Evolutionary conservation across 2,113 vertebrate species (phyloP).

Genomic region (Gymnorhina tibicen): DNA sequence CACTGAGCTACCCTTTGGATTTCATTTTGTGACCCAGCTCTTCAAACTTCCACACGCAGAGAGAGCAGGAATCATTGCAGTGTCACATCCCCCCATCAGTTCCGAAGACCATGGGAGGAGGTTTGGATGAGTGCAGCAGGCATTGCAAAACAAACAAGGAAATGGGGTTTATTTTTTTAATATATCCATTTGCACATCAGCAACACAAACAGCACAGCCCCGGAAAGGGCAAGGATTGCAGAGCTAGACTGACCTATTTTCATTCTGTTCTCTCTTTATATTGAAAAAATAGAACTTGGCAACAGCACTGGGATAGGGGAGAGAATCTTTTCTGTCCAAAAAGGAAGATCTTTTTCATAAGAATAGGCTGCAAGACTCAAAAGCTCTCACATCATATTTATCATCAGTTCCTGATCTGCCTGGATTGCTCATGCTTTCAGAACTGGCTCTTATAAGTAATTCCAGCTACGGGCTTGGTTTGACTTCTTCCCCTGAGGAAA

Average conservation of each 20-base stretch:
- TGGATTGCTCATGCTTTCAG: background rate
- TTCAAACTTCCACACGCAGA: background rate
- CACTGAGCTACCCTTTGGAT: background rate
- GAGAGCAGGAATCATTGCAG: background rate
- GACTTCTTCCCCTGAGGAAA: slow-evolving; percentile 23
- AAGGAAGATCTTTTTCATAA: background rate
- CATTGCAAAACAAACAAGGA: slow-evolving; percentile 13
- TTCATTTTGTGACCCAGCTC: background rate
- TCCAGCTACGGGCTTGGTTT: slow-evolving; percentile 21
- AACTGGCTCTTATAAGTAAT: slow-evolving; percentile 2
- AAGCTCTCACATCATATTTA: background rate
- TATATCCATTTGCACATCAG: background rate
- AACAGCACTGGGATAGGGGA: background rate
- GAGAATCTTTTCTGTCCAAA: background rate
- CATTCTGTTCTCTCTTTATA: background rate
- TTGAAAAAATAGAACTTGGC: background rate
- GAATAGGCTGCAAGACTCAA: background rate
- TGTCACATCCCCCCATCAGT: background rate
- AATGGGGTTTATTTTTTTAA: background rate
- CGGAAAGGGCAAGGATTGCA: background rate
- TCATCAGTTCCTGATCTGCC: background rate
- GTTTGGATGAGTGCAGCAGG: background rate
- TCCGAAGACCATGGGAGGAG: background rate
- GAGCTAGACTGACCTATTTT: background rate
- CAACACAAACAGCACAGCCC: background rate